Conservation (phyloP, 2,113 vertebrate genomes). For the Notothenia coriiceps region DNA sequence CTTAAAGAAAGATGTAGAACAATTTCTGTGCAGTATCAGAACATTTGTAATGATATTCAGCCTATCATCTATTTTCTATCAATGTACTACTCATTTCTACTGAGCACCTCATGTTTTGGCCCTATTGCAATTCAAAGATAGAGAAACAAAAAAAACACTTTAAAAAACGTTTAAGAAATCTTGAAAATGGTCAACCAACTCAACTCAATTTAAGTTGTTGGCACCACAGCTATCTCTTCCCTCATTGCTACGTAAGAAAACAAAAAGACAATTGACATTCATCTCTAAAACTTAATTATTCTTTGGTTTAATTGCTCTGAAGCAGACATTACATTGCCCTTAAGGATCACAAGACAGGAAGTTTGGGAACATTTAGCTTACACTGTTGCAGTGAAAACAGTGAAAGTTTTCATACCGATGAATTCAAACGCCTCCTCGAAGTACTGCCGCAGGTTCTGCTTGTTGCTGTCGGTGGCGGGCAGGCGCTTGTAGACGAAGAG, state of each 20-base stretch:
- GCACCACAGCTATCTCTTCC: neutral
- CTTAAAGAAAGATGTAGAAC: neutral
- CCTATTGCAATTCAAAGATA: neutral
- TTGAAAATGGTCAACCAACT: neutral
- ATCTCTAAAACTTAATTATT: neutral
- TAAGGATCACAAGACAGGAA: constrained; percentile 3
- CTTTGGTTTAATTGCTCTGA: neutral
- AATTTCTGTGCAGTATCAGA: neutral
- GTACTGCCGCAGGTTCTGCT: constrained; percentile 99
- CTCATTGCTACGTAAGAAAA: neutral
- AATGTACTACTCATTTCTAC: neutral
- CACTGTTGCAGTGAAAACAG: neutral
- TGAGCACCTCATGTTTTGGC: neutral
- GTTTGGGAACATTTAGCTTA: neutral
- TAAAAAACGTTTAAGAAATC: neutral
- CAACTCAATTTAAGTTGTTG: no score
- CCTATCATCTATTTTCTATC: neutral
- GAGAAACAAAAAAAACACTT: neutral
- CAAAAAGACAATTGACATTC: neutral
- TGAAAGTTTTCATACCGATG: constrained; percentile 88
- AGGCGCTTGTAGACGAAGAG: constrained; percentile 95
- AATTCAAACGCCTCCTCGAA: constrained; percentile 99
- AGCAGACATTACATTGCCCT: neutral
- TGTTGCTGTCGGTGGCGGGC: constrained; percentile 98
- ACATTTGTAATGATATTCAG: neutral